Evolutionary conservation across 2,113 vertebrate species (phyloP).

Genomic region (Lepidothrix coronata): DNA sequence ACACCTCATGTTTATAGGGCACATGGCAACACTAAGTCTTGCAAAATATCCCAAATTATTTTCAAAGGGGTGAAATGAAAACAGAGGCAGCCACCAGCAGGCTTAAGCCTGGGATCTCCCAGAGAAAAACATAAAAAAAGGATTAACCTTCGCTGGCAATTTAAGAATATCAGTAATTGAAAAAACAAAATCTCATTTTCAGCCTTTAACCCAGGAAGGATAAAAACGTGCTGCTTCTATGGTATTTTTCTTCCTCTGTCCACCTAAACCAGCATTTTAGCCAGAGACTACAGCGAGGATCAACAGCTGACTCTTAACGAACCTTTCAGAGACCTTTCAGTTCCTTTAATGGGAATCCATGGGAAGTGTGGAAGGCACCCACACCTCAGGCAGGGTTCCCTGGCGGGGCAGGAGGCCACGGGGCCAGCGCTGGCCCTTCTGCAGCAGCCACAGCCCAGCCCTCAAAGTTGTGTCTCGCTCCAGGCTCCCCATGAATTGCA

Average conservation of each 20-base stretch:
- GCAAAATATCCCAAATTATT: not conserved
- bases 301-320: not conserved
- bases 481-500: conserved; percentile 60
- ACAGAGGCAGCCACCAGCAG: not conserved
- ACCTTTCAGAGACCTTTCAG: not conserved
- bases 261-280: not conserved
- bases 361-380: not conserved
- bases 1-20: not conserved
- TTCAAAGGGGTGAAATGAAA: not conserved
- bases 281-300: not conserved
- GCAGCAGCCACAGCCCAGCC: conserved; percentile 35
- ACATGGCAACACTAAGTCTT: not conserved
- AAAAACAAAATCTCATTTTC: not conserved
- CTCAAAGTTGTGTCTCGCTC: conserved; percentile 44
- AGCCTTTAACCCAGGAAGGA: not conserved
- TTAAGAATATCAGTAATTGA: not conserved
- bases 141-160: not conserved
- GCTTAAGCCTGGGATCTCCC: not conserved
- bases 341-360: not conserved
- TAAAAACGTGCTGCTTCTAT: not conserved
- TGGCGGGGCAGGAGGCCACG: not conserved
- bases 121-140: not conserved
- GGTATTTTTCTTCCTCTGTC: accelerated
- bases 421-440: not conserved
- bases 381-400: not conserved